Evolutionary conservation across 2,113 vertebrate genomes (phyloP).

Genomic region (Elaphurus davidianus): DNA sequence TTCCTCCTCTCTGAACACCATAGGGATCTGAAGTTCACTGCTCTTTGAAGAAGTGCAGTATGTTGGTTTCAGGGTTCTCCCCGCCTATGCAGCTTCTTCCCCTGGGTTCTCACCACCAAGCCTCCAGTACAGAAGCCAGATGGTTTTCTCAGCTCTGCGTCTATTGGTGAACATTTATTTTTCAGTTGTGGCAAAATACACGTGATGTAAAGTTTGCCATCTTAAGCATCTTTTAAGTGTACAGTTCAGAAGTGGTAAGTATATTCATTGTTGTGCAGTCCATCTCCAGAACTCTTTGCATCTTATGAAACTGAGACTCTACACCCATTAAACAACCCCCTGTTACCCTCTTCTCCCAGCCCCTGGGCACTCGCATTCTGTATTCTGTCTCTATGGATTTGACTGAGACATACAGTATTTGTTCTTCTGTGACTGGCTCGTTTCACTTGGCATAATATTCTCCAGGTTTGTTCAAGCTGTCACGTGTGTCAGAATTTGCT

Average conservation of each 20-base stretch:
- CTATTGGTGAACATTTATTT: not conserved
- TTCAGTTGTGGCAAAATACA: not conserved
- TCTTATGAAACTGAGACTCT: not conserved
- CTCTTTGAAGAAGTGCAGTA: not conserved
- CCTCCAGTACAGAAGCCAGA: not conserved
- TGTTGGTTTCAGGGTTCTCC: not conserved
- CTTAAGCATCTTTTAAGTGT: not conserved
- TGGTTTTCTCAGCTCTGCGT: not conserved
- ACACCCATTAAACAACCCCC: not conserved
- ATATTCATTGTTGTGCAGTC: not conserved
- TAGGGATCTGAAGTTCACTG: not conserved
- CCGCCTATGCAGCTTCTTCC: rapidly evolving
- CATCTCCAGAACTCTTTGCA: not conserved
- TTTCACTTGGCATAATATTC: not conserved
- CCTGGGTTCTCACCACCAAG: not conserved
- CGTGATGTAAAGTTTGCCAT: not conserved
- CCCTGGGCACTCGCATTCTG: not conserved
- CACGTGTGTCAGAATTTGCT: not conserved
- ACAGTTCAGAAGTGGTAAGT: not conserved
- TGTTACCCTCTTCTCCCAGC: not conserved
- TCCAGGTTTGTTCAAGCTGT: not conserved
- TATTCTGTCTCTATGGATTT: not conserved
- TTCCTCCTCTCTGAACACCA: not conserved
- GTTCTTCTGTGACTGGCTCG: not conserved
- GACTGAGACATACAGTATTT: not conserved